A percentile compares a stretch with the other conserved stretches of the same genome.
Conservation (phyloP, 1,140 invertebrate genomes). For the Eueides isabella region DNA sequence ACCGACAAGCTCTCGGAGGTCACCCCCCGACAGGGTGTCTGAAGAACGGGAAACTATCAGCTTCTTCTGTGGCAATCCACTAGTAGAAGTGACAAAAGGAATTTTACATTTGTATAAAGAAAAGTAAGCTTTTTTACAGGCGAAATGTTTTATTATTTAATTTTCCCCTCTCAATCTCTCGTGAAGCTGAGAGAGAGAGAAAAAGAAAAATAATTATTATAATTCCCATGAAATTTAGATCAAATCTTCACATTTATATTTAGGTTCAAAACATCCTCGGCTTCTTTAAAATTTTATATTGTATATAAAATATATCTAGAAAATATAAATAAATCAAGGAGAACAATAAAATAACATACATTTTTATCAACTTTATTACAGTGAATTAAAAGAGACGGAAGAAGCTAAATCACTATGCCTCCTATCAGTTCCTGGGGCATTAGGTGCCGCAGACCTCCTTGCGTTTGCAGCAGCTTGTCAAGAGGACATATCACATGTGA, state of each 20-base stretch:
- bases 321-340: too few species aligned
- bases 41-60: conserved; percentile 85
- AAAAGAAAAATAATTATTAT: too few species aligned
- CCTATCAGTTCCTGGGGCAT: conserved; percentile 94
- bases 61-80: conserved; percentile 98
- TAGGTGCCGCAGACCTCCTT: conserved; percentile 96
- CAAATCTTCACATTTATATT: too few species aligned
- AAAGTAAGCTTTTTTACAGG: conserved; percentile 86
- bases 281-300: too few species aligned
- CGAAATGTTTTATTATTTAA: not conserved
- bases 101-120: conserved; percentile 98
- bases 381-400: conserved; percentile 83
- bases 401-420: conserved; percentile 92
- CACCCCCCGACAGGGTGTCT: conserved; percentile 54
- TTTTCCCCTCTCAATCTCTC: too few species aligned
- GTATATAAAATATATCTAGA: too few species aligned
- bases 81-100: conserved; percentile 97
- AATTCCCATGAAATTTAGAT: too few species aligned
- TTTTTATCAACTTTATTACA: conserved; percentile 46
- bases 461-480: conserved; percentile 97
- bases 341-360: too few species aligned
- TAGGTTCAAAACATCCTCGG: too few species aligned
- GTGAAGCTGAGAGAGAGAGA: too few species aligned
- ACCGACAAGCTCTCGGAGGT: conserved; percentile 70
- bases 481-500: conserved; percentile 93